Conservation (phyloP, 2,888 invertebrate genomes). For the Nephrotoma guestfalica region DNA sequence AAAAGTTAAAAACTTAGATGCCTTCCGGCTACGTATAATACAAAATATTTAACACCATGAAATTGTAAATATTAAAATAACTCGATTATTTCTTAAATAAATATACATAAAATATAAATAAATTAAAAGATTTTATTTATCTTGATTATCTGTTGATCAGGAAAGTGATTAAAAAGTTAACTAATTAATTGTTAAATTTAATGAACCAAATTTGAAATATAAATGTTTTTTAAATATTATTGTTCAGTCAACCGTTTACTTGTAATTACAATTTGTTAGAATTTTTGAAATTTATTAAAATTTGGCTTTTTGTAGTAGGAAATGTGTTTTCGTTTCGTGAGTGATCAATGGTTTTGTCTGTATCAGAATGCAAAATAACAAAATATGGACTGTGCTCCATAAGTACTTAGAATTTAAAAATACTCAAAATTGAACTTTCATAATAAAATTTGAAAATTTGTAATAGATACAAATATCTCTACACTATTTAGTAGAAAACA, state of each 20-base stretch:
- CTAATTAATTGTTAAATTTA: background rate
- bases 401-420: too few species aligned
- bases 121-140: background rate
- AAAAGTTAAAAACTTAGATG: background rate
- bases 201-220: background rate
- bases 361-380: too few species aligned
- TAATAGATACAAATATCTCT: too few species aligned
- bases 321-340: too few species aligned
- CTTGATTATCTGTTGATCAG: background rate
- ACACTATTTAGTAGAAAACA: too few species aligned
- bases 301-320: too few species aligned
- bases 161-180: background rate
- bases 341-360: too few species aligned
- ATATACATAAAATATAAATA: background rate
- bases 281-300: too few species aligned
- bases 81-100: background rate
- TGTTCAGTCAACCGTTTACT: background rate
- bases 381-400: too few species aligned
- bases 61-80: background rate
- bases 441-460: too few species aligned
- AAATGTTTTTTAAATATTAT: background rate
- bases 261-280: too few species aligned
- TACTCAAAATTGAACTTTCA: too few species aligned
- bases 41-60: background rate
- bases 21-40: background rate